Evolutionary conservation across 2,113 vertebrate species (phyloP).

Genomic region (Myotis lucifugus): DNA sequence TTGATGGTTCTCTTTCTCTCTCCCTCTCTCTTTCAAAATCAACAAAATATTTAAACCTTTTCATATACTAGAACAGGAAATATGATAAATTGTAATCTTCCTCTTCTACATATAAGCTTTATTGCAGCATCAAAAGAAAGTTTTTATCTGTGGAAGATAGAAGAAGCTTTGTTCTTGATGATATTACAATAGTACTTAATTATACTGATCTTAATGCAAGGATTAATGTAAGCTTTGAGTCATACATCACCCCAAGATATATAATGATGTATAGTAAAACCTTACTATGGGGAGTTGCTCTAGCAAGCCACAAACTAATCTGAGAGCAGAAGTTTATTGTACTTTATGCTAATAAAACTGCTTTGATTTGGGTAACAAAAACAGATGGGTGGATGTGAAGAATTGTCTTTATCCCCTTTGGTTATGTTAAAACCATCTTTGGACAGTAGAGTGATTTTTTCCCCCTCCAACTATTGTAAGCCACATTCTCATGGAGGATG

Average conservation of each 20-base stretch:
- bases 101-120: not conserved
- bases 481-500: not conserved
- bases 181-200: not conserved
- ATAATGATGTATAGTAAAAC: not conserved
- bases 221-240: not conserved
- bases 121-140: not conserved
- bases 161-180: conserved; percentile 18
- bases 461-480: not conserved
- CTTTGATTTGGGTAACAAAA: conserved; percentile 8
- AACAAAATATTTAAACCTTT: not conserved
- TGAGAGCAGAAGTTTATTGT: not conserved
- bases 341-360: not conserved
- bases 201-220: not conserved
- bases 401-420: not conserved
- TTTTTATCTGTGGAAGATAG: not conserved
- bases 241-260: not conserved
- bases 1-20: not conserved
- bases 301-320: not conserved
- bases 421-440: not conserved
- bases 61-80: conserved; percentile 28
- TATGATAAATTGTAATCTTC: not conserved
- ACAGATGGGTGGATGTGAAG: not conserved
- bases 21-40: not conserved
- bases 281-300: not conserved
- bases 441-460: not conserved